Evolutionary conservation across 2,113 vertebrate species (phyloP).

Genomic region (Gnathonemus longibarbis): DNA sequence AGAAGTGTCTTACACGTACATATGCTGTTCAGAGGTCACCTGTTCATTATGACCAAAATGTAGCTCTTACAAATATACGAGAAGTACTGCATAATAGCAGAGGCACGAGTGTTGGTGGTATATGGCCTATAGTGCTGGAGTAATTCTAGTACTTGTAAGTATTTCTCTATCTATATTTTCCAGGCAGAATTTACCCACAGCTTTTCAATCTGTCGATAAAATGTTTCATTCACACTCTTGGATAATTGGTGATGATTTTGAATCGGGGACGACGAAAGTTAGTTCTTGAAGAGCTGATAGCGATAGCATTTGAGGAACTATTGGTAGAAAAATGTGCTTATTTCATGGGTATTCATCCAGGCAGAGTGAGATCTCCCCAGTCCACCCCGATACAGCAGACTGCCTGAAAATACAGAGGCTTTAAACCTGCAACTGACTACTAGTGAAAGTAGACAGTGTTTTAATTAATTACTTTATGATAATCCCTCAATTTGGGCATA

Average conservation of each 20-base stretch:
- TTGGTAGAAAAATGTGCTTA: not conserved
- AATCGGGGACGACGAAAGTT: not conserved
- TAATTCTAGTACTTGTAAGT: not conserved
- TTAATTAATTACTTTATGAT: constrained; percentile 51
- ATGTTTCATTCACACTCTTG: not conserved
- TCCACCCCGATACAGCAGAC: not conserved
- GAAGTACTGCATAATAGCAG: not conserved
- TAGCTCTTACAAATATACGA: not conserved
- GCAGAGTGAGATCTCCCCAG: not conserved
- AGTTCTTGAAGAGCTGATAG: not conserved
- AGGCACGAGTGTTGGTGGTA: not conserved
- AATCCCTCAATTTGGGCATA: constrained; percentile 29
- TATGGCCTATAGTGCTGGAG: not conserved
- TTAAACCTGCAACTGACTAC: not conserved
- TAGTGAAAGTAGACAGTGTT: constrained; percentile 37
- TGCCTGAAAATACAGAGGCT: not conserved
- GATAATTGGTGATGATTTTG: not conserved
- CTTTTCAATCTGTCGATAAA: not conserved
- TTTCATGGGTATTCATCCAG: not conserved
- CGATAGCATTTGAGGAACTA: not conserved
- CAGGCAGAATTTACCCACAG: not conserved
- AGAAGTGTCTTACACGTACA: not conserved
- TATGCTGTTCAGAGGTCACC: not conserved
- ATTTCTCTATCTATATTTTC: not conserved
- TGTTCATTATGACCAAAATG: not conserved